Evolutionary conservation across 92 coral and sea anemone genomes (phyloP).

Genomic region (Paramuricea clavata): DNA sequence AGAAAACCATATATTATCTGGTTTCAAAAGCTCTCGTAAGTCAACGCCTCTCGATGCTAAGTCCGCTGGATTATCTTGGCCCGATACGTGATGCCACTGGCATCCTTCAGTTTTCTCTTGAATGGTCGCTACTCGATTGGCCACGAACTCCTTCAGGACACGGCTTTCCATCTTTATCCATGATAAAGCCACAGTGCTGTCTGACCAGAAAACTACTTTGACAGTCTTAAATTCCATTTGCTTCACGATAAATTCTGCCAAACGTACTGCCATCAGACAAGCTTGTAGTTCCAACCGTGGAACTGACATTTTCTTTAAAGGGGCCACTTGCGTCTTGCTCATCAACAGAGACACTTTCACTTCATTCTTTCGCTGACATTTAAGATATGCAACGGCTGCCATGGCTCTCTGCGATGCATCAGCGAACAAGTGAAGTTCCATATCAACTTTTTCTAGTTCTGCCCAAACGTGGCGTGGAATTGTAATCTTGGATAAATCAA

Average conservation of each 20-base stretch:
- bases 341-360: neutral
- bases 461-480: neutral
- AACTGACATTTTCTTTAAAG: neutral
- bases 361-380: neutral
- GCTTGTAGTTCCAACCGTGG: slow-evolving; percentile 15
- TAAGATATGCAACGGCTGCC: neutral
- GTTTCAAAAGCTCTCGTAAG: neutral
- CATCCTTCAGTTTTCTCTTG: neutral
- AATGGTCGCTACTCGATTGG: neutral
- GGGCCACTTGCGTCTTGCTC: slow-evolving; percentile 11
- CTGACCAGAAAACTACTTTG: neutral
- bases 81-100: neutral
- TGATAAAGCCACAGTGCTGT: neutral
- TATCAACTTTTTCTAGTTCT: neutral
- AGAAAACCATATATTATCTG: neutral
- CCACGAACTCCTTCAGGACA: neutral
- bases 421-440: neutral
- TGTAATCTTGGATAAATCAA: neutral
- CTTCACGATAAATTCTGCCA: neutral
- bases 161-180: slow-evolving; percentile 1
- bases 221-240: neutral
- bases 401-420: neutral
- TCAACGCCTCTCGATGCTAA: neutral
- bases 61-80: neutral
- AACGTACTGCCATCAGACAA: neutral